These are phyloP conservation scores for Lasioglossum villosulum DNA, from an alignment of 2,888 invertebrate genomes.

Conservation along the genomic window DNA sequence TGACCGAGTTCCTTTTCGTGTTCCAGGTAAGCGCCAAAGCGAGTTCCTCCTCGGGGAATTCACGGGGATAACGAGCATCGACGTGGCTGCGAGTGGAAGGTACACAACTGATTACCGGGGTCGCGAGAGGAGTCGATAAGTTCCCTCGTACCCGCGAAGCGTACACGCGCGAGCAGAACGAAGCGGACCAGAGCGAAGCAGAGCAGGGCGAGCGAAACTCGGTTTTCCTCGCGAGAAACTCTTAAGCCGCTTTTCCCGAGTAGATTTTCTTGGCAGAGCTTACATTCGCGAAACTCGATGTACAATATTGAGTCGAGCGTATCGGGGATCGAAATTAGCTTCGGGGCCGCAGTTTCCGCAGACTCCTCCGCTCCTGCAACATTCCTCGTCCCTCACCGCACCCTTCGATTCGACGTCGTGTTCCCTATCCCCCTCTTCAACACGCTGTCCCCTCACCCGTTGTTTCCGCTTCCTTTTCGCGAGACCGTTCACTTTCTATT, in stretches of 20 bases:
- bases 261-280: conserved; percentile 56
- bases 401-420: background rate
- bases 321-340: conserved; percentile 59
- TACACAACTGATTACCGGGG: conserved; percentile 37
- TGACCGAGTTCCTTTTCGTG: conserved; percentile 34
- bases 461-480: background rate
- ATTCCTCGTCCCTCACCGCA: background rate
- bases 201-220: background rate
- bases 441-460: background rate
- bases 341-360: conserved; percentile 10
- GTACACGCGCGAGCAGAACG: background rate
- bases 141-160: conserved; percentile 18
- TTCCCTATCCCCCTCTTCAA: background rate
- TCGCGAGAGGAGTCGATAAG: conserved; percentile 37
- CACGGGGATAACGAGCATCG: conserved; percentile 30
- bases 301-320: conserved; percentile 60
- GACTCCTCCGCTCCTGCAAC: background rate
- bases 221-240: conserved; percentile 32
- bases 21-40: conserved; percentile 63
- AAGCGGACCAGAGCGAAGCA: no score
- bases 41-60: background rate
- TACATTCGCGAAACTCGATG: conserved; percentile 47
- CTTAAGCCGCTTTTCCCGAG: conserved; percentile 53
- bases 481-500: background rate
- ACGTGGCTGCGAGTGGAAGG: conserved; percentile 31